phyloP scores from a whole-genome alignment of 2,113 vertebrate species.

The Tachycineta bicolor region DNA sequence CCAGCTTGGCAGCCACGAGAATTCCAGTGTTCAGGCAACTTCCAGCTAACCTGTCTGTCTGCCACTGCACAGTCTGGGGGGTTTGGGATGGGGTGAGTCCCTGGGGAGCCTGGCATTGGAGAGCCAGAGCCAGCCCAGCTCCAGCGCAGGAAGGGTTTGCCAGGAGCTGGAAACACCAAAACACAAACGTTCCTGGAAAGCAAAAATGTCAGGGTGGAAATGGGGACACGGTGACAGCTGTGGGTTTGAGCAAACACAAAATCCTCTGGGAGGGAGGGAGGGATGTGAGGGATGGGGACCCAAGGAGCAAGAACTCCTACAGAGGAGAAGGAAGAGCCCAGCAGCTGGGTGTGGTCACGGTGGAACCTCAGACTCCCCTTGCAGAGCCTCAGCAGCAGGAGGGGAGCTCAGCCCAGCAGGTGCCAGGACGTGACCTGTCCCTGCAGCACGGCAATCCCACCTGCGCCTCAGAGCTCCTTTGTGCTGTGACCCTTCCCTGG shows the following conservation, averaged over 20 bases:
- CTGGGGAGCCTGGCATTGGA: background rate
- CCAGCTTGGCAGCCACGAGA: background rate
- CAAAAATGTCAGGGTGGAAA: background rate
- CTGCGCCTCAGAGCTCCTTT: background rate
- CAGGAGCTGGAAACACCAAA: background rate
- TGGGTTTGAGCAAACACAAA: background rate
- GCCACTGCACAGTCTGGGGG: background rate
- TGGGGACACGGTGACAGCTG: rapidly evolving
- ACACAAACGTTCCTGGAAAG: background rate
- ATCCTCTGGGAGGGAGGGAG: background rate
- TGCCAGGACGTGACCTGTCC: rapidly evolving
- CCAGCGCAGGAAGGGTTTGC: background rate
- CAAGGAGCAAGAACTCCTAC: rapidly evolving
- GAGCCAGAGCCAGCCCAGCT: background rate
- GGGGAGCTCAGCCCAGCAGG: background rate
- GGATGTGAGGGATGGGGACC: background rate
- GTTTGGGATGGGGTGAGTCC: background rate
- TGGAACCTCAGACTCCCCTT: background rate
- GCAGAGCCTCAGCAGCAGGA: background rate
- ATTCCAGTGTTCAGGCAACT: background rate
- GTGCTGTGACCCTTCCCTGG: background rate
- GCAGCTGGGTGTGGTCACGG: background rate
- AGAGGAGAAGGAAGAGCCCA: background rate
- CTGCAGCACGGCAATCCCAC: background rate
- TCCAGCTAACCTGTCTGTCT: background rate